These are phyloP conservation scores for Fopius arisanus DNA, from an alignment of 1,140 invertebrate genomes.

Conservation along the genomic window DNA sequence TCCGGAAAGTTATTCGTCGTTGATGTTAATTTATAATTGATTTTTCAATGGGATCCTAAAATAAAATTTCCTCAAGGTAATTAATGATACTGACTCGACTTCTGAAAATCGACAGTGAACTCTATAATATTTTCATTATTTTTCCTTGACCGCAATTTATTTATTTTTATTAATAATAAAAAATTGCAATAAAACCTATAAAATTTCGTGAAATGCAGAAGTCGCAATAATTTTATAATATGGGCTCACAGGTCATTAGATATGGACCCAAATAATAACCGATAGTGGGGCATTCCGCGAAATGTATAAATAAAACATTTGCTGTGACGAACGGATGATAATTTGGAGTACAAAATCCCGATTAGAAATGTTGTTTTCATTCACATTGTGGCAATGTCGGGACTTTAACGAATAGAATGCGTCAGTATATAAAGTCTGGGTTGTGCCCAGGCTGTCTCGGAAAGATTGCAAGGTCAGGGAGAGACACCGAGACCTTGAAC, in stretches of 20 bases:
- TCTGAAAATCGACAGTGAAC: too few relatives aligned
- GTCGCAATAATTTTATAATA: too few relatives aligned
- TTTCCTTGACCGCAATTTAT: too few relatives aligned
- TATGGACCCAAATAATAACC: neutral
- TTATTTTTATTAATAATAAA: too few relatives aligned
- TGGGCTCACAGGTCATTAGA: neutral
- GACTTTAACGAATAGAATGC: slow-evolving; percentile 12
- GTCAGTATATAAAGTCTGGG: neutral
- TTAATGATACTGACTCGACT: too few relatives aligned
- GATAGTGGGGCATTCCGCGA: neutral
- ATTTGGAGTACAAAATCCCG: neutral
- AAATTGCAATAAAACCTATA: neutral
- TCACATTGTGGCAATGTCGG: too few relatives aligned
- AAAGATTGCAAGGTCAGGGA: slow-evolving; percentile 28
- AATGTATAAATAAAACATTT: neutral
- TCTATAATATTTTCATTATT: too few relatives aligned
- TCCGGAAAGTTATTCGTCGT: too few relatives aligned
- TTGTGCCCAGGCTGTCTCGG: slow-evolving; percentile 19
- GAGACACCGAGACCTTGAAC: slow-evolving; percentile 25
- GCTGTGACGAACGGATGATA: neutral
- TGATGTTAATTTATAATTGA: too few relatives aligned
- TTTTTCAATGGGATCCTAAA: too few relatives aligned
- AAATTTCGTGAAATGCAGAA: neutral
- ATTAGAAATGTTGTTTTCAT: neutral
- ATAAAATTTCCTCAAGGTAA: too few relatives aligned